Conservation (phyloP, 1,140 invertebrate genomes). For the Sinonovacula constricta region DNA sequence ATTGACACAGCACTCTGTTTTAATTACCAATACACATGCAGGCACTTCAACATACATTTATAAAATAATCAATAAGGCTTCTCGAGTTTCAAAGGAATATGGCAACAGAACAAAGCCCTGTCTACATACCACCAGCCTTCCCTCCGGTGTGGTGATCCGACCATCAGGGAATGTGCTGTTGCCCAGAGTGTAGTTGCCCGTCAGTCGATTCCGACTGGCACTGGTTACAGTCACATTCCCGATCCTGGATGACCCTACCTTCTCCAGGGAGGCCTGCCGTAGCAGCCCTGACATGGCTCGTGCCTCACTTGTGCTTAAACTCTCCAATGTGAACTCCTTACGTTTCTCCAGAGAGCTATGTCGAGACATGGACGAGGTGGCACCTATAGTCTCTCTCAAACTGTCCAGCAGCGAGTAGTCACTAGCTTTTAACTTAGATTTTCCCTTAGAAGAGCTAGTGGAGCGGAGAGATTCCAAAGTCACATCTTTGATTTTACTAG, state of each 20-base stretch:
- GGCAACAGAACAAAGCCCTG: too few relatives aligned
- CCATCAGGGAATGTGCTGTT: conserved; percentile 61
- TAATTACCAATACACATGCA: too few relatives aligned
- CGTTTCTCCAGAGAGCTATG: conserved; percentile 67
- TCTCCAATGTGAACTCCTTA: conserved; percentile 76
- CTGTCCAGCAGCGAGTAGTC: conserved; percentile 64
- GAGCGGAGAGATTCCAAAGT: conserved; percentile 56
- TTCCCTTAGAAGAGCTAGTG: conserved; percentile 66
- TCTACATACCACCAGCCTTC: conserved; percentile 70
- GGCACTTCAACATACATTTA: too few relatives aligned
- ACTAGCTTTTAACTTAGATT: conserved; percentile 43
- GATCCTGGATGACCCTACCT: conserved; percentile 74
- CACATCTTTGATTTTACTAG: conserved; percentile 56
- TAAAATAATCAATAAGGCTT: too few relatives aligned
- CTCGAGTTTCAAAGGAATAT: too few relatives aligned
- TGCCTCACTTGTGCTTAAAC: conserved; percentile 74
- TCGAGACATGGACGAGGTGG: conserved; percentile 65
- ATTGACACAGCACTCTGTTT: too few relatives aligned
- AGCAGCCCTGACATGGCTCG: conserved; percentile 76
- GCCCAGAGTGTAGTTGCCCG: conserved; percentile 65
- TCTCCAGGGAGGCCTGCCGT: conserved; percentile 75
- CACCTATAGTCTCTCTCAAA: conserved; percentile 67
- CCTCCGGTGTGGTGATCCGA: conserved; percentile 73
- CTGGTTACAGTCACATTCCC: conserved; percentile 66
- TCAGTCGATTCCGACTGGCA: conserved; percentile 70